A percentile compares a stretch with the other conserved stretches of the same genome.
Conservation (phyloP, 2,113 vertebrate species). For the Ictidomys tridecemlineatus region DNA sequence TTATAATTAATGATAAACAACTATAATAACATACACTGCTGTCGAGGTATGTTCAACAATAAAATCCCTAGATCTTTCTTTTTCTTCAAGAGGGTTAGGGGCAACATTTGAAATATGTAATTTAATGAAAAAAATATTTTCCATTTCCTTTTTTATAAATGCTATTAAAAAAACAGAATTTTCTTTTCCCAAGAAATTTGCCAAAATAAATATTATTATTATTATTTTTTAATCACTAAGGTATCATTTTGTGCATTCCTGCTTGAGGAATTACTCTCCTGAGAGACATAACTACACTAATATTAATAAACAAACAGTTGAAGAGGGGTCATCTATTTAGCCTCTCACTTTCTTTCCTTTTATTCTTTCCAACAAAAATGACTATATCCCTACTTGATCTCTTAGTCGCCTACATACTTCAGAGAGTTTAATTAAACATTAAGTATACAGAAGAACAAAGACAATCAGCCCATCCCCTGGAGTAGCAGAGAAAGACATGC, state of each 20-base stretch:
- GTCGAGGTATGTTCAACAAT: neutral
- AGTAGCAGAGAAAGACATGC: neutral
- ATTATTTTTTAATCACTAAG: neutral
- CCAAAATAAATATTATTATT: conserved; percentile 4
- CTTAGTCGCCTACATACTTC: neutral
- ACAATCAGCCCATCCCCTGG: neutral
- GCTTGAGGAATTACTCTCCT: conserved; percentile 7
- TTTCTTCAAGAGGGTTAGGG: neutral
- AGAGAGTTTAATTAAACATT: neutral
- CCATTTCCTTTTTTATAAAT: neutral
- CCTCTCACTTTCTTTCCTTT: neutral
- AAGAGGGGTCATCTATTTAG: neutral
- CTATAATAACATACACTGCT: neutral
- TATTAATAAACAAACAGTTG: neutral
- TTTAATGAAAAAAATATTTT: conserved; percentile 30
- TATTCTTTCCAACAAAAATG: conserved; percentile 10
- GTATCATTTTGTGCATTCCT: neutral
- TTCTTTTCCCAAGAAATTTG: conserved; percentile 47
- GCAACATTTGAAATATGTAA: conserved; percentile 28
- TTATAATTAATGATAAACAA: conserved; percentile 5
- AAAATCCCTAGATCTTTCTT: neutral
- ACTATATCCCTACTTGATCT: neutral
- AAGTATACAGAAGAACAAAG: neutral
- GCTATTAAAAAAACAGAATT: conserved; percentile 48
- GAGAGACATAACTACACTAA: neutral